Evolutionary conservation across 2,888 invertebrate genomes (phyloP).

Genomic region (Ecdyonurus torrentis): DNA sequence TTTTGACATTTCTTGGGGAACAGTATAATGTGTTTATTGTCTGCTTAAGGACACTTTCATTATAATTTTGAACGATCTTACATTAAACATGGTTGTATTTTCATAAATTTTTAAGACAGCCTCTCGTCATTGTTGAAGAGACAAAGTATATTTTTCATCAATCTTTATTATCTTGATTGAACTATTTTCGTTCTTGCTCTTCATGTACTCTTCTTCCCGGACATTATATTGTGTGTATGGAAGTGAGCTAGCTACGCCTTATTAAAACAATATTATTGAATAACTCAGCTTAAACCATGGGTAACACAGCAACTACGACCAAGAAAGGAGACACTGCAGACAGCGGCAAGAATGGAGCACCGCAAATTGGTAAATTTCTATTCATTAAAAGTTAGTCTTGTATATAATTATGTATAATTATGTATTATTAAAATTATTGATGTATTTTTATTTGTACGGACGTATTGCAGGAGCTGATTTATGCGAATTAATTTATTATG

Average conservation of each 20-base stretch:
- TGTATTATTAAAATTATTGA: no score
- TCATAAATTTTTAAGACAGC: not conserved
- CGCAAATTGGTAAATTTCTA: not conserved
- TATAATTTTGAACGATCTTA: no score
- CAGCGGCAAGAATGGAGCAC: not conserved
- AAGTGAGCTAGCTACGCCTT: not conserved
- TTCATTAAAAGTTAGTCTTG: no score
- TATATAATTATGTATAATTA: no score
- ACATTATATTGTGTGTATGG: not conserved
- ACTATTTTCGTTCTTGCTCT: not conserved
- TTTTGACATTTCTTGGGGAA: not conserved
- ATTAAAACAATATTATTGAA: not conserved
- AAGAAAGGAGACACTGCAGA: not conserved
- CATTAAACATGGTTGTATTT: not conserved
- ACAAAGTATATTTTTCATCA: no score
- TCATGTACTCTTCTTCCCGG: not conserved
- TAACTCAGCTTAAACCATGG: no score
- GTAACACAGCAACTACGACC: not conserved
- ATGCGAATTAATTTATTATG: no score
- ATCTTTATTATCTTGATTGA: no score
- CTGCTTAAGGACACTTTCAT: not conserved
- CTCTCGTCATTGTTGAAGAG: no score
- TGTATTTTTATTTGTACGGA: no score
- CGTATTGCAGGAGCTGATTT: no score
- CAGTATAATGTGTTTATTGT: not conserved